Evolutionary conservation across 2,113 vertebrate species (phyloP).

Genomic region (Eonycteris spelaea): DNA sequence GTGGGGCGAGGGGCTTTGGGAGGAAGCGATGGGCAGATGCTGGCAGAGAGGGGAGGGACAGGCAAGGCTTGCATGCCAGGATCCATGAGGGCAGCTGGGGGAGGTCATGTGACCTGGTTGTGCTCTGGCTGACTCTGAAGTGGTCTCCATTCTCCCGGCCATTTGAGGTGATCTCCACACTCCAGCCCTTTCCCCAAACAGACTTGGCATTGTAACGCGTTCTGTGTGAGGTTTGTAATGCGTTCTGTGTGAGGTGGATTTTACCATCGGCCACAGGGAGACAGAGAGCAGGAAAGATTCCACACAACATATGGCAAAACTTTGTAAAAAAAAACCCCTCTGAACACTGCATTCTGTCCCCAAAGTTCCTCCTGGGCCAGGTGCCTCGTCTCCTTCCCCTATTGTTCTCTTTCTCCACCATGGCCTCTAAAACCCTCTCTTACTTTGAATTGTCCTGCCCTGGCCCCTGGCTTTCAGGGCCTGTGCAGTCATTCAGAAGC

Average conservation of each 20-base stretch:
- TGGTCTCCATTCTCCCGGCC: background rate
- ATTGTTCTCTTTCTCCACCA: background rate
- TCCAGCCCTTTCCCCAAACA: background rate
- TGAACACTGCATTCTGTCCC: background rate
- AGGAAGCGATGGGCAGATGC: background rate
- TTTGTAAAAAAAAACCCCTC: background rate
- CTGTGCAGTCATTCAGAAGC: background rate
- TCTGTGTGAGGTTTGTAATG: background rate
- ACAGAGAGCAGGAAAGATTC: background rate
- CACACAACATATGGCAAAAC: background rate
- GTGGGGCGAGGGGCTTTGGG: background rate
- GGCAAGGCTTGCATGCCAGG: background rate
- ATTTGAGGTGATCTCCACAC: background rate
- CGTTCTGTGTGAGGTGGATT: background rate
- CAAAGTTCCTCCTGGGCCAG: background rate
- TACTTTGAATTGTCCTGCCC: background rate
- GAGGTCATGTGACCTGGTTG: background rate
- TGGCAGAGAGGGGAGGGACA: background rate
- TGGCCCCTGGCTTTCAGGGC: background rate
- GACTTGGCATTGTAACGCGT: background rate
- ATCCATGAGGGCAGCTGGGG: background rate
- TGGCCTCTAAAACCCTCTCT: background rate
- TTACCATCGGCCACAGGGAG: background rate
- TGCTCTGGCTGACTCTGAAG: background rate
- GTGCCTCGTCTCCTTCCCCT: background rate